Base-by-base conservation (phyloP, 2,797 vertebrate genomes). In the Crocodylus rhombifer region DNA sequence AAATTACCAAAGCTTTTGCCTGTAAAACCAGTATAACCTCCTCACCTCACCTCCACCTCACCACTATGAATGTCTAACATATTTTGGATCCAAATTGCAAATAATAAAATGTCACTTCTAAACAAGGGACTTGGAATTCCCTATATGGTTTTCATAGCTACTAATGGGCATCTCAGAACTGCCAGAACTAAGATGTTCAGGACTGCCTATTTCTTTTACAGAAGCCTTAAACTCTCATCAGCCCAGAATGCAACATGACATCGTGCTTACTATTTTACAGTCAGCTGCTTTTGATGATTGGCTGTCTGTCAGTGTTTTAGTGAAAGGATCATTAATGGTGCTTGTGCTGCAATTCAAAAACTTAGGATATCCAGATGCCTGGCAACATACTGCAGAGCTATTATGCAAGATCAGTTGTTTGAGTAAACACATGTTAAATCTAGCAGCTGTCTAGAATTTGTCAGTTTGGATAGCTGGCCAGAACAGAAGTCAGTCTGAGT, bases 321-420 rank as follows among this genome's bases (percentile, higher is more conserved):
- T 94, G 90, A 92, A 94, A 77, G 62, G 82, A 64, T 86, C 67
- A 57, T 94, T 88, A 81, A 92, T 28, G 55, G 60, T 51, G 42
- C 83, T 85, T 87, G 74, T 91, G 81, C 74, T 73, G 60, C 80
- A 89, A 58, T 92, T 97, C 92, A 95, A 84, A 96, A 92, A 81
- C 1, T 51, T 84, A 78, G 20, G 71, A 64, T 90, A 79, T 87
- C 80, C 80, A 87, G 84, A 76, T 87, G 92, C 33, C 2, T 69
- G 63, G 42, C 83, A 79, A 10, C 71, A 57, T 82, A 71, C 2
- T 76, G 76, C 13, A 30, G 33, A 75, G 94, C 75, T 58, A 92
- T 67, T 93, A 86, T 77, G n/a, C 55, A 71, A 62, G 63, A 20
- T 51, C 8, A 0, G 0, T 91, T 80, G 88, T 95, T 86, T 86